A percentile compares a stretch with the other conserved stretches of the same genome.
phyloP scores from a whole-genome alignment of 2,888 invertebrate genomes.

The Drosophila leonis region DNA sequence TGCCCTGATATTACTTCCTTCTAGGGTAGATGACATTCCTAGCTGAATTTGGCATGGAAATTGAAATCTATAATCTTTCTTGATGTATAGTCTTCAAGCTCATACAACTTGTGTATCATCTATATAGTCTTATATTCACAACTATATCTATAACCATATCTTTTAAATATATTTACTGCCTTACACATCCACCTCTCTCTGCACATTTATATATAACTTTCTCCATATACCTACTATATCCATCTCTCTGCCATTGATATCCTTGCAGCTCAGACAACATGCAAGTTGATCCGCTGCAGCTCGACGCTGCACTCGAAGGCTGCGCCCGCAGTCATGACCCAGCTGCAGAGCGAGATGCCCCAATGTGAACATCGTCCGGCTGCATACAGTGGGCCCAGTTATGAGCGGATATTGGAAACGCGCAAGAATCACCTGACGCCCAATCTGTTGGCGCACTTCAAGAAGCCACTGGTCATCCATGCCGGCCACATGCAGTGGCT shows the following conservation, averaged over 20 bases:
- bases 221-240: neutral
- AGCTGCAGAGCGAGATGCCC: constrained; percentile 80
- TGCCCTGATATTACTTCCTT: no score
- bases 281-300: constrained; percentile 47
- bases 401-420: constrained; percentile 87
- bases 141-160: no score
- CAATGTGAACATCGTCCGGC: constrained; percentile 70
- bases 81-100: no score
- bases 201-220: neutral
- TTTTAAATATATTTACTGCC: no score
- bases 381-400: constrained; percentile 87
- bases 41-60: no score
- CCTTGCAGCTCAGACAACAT: constrained; percentile 24
- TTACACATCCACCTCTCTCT: no score
- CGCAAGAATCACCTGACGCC: constrained; percentile 90
- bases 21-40: no score
- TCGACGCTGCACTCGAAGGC: constrained; percentile 74
- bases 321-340: constrained; percentile 60
- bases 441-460: constrained; percentile 90
- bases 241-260: neutral
- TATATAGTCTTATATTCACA: no score
- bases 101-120: no score
- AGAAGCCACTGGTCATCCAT: constrained; percentile 92
- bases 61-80: no score
- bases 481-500: constrained; percentile 97